Conservation (phyloP, 2,888 invertebrate species). For the Strigamia maritima region DNA sequence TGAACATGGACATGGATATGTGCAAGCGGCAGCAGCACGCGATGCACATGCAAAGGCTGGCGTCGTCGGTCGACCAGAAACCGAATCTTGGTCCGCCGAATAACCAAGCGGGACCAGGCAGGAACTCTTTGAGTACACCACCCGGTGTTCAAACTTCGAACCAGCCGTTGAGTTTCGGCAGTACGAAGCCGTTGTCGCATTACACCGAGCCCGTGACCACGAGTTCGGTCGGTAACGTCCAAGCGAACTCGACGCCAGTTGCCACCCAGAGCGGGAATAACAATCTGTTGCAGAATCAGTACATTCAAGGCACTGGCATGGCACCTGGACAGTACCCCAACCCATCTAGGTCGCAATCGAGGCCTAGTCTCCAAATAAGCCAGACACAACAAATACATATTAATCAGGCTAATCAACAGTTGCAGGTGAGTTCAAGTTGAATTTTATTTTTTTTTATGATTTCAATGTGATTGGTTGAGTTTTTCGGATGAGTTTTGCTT, state of each 20-base stretch:
- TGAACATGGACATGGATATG: conserved; percentile 39
- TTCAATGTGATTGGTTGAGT: too few relatives aligned
- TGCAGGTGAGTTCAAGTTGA: conserved; percentile 65
- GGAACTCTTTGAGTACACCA: neutral
- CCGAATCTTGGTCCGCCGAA: conserved; percentile 35
- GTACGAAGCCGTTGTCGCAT: conserved; percentile 51
- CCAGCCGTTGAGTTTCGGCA: conserved; percentile 46
- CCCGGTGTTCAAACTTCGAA: conserved; percentile 16
- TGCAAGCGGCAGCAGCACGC: conserved; percentile 40
- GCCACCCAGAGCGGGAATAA: neutral
- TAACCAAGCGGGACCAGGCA: neutral
- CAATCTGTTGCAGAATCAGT: neutral
- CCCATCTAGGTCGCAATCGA: conserved; percentile 48
- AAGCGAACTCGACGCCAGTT: neutral
- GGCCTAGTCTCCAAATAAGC: conserved; percentile 64
- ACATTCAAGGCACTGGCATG: neutral
- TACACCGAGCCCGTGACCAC: conserved; percentile 46
- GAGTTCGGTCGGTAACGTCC: neutral
- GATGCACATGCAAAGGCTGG: conserved; percentile 42
- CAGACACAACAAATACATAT: conserved; percentile 86
- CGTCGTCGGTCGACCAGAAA: conserved; percentile 41
- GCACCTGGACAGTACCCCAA: neutral
- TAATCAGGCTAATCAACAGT: conserved; percentile 68
- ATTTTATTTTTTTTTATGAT: neutral
- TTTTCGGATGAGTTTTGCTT: too few relatives aligned